A percentile compares a stretch with the other conserved stretches of the same genome.
Conservation (phyloP, 2,113 vertebrate genomes). For the Todiramphus saurophagus region DNA sequence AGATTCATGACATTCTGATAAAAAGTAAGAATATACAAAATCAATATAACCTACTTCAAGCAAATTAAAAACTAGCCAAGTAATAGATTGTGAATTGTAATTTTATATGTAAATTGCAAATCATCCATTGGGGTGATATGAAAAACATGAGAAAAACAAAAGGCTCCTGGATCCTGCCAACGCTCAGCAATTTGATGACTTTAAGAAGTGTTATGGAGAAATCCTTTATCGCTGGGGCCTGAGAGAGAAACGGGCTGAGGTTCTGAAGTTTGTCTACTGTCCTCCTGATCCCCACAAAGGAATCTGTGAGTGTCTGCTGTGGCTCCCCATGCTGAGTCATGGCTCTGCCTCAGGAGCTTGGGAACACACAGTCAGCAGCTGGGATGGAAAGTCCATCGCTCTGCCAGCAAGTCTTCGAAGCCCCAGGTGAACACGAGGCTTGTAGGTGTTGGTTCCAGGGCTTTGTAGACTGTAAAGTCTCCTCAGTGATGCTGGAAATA, state of each 20-base stretch:
- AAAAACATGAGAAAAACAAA: no score
- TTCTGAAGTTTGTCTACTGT: constrained; percentile 94
- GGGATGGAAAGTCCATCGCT: background rate
- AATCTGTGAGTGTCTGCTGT: constrained; percentile 80
- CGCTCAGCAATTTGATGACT: constrained; percentile 93
- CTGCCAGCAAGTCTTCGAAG: background rate
- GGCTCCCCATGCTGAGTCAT: background rate
- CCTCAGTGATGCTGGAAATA: background rate
- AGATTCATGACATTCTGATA: background rate
- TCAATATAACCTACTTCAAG: background rate
- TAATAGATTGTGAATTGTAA: background rate
- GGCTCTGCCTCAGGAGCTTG: background rate
- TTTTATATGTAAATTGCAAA: background rate
- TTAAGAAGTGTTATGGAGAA: constrained; percentile 97
- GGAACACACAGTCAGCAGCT: background rate
- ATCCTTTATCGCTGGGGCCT: constrained; percentile 96
- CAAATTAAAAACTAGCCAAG: background rate
- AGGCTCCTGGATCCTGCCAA: constrained; percentile 94
- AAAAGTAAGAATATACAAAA: background rate
- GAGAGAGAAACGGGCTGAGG: constrained; percentile 91
- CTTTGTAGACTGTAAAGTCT: background rate
- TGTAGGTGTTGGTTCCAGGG: background rate
- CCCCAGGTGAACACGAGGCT: background rate
- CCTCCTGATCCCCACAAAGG: constrained; percentile 96
- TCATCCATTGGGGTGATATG: background rate